phyloP scores from a whole-genome alignment of 2,797 vertebrate genomes.

The Hylomyscus alleni region DNA sequence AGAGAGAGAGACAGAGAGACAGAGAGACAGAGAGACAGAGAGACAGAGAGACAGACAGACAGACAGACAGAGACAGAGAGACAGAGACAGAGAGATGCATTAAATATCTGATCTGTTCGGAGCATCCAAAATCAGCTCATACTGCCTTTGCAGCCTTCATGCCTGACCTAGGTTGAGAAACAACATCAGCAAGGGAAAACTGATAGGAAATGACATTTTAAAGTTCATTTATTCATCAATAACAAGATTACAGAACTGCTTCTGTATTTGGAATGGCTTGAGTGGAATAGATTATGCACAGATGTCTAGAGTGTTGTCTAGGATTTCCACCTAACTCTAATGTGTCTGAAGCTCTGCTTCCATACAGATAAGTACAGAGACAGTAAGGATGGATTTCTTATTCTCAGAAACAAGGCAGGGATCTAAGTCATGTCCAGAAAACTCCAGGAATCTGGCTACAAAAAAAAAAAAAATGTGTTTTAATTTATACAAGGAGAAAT shows the following conservation, averaged over 20 bases:
- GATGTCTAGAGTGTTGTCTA: not conserved
- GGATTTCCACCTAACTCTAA: not conserved
- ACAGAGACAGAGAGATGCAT: no score
- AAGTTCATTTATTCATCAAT: not conserved
- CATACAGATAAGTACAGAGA: not conserved
- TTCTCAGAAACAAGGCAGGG: not conserved
- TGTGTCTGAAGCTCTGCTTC: not conserved
- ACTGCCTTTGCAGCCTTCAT: not conserved
- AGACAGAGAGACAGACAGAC: no score
- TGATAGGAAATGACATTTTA: not conserved
- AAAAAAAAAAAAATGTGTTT: constrained; percentile 35
- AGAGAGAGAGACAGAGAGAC: no score
- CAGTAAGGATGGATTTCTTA: not conserved
- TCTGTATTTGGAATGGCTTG: not conserved
- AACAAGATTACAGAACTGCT: not conserved
- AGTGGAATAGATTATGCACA: not conserved
- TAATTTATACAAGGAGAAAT: constrained; percentile 21
- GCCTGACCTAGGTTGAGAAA: not conserved
- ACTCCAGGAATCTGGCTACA: not conserved
- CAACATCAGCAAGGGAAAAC: constrained; percentile 5
- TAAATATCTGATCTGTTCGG: no score
- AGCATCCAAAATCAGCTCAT: not conserved
- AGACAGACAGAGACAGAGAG: no score
- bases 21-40: no score
- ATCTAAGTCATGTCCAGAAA: not conserved